phyloP scores from a whole-genome alignment of 1,140 invertebrate species.

The Xylocopa sonorina region DNA sequence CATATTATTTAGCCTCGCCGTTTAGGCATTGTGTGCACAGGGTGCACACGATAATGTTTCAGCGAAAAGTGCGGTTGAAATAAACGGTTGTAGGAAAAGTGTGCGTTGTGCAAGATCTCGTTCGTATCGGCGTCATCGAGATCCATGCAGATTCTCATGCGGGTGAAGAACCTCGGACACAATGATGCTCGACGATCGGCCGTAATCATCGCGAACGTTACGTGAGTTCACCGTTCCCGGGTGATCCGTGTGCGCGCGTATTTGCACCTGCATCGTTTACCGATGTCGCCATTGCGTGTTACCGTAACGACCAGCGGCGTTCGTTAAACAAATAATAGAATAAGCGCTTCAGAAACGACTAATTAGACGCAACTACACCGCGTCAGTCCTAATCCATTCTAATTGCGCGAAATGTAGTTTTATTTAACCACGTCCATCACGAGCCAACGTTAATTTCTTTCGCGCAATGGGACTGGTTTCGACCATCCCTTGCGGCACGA shows the following conservation, averaged over 20 bases:
- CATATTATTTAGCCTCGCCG: background rate
- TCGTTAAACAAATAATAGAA: slow-evolving; percentile 26
- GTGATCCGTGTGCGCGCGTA: background rate
- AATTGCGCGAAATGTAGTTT: background rate
- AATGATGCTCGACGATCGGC: slow-evolving; percentile 51
- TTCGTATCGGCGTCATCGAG: slow-evolving; percentile 25
- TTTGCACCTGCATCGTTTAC: slow-evolving; percentile 2
- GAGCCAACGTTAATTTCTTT: background rate
- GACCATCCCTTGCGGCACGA: too few relatives aligned
- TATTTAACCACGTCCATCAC: background rate
- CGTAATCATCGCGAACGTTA: slow-evolving; percentile 38
- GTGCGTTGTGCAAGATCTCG: slow-evolving; percentile 32
- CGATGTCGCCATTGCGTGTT: slow-evolving; percentile 4
- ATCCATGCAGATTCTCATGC: slow-evolving; percentile 40
- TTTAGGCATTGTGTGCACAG: background rate
- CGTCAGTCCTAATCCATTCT: background rate
- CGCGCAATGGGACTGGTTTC: background rate
- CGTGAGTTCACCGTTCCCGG: slow-evolving; percentile 20
- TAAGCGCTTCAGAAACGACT: background rate
- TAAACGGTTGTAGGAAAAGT: background rate
- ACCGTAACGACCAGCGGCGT: slow-evolving; percentile 12
- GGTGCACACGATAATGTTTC: background rate
- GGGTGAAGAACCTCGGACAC: slow-evolving; percentile 37
- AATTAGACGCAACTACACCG: background rate
- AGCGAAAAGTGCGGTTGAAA: background rate